phyloP scores from a whole-genome alignment of 2,797 vertebrate species.

The Lophius americanus region DNA sequence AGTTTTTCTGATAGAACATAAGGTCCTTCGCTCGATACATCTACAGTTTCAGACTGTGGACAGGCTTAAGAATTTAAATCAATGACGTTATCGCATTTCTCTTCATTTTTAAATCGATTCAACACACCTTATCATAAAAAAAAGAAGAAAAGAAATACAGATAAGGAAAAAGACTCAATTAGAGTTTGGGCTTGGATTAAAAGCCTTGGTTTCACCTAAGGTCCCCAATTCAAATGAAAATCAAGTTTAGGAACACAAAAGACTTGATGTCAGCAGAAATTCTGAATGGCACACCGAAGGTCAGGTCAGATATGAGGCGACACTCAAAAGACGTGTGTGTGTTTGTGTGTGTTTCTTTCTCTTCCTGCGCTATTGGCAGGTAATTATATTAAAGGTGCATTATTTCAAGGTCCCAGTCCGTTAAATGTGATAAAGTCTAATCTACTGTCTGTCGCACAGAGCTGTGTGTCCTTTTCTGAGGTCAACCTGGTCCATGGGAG shows the following conservation, averaged over 20 bases:
- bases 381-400: constrained; percentile 80
- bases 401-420: constrained; percentile 79
- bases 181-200: constrained; percentile 48
- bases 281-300: constrained; percentile 59
- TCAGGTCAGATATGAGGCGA: constrained; percentile 71
- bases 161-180: constrained; percentile 56
- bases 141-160: constrained; percentile 15
- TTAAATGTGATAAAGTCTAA: constrained; percentile 77
- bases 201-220: constrained; percentile 37
- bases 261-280: constrained; percentile 65
- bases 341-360: constrained; percentile 19
- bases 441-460: constrained; percentile 62
- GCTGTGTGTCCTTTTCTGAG: constrained; percentile 65
- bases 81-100: constrained; percentile 22
- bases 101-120: constrained; percentile 45
- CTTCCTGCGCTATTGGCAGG: constrained; percentile 60
- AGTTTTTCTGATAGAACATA: background rate
- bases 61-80: constrained; percentile 5
- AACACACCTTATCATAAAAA: constrained; percentile 27
- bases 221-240: constrained; percentile 49
- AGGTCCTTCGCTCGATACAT: constrained; percentile 3
- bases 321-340: constrained; percentile 61
- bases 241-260: constrained; percentile 63
- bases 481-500: constrained; percentile 54
- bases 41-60: background rate